Evolutionary conservation across 1,140 invertebrate species (phyloP).

Genomic region (Lepidurus couesii): DNA sequence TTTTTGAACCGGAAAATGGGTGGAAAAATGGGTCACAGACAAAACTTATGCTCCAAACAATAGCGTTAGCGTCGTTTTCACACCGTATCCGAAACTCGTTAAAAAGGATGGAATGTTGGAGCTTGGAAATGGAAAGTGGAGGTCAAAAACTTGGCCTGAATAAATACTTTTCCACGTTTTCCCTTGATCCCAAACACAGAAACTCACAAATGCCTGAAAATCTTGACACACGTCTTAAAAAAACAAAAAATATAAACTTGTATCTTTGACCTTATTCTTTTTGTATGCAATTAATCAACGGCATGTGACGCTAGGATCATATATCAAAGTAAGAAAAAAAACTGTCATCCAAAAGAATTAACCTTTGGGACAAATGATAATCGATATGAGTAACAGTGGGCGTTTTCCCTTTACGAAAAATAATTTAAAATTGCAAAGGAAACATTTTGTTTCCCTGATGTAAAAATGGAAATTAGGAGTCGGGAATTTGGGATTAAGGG

Average conservation of each 20-base stretch:
- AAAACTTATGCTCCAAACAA: background rate
- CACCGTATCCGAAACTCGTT: background rate
- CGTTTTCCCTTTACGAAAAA: background rate
- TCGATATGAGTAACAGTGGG: background rate
- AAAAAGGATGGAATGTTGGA: background rate
- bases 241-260: background rate
- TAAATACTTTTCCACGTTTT: background rate
- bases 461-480: too few species aligned
- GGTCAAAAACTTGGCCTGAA: background rate
- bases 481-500: too few species aligned
- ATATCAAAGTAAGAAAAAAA: background rate
- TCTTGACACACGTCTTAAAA: background rate
- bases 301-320: background rate
- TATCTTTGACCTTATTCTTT: conserved; percentile 7
- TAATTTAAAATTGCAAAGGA: background rate
- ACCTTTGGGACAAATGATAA: too few species aligned
- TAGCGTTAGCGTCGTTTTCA: background rate
- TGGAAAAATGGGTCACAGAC: conserved; percentile 11
- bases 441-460: background rate
- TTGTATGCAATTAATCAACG: background rate
- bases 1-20: conserved; percentile 16
- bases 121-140: background rate
- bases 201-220: background rate
- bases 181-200: background rate
- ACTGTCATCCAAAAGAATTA: too few species aligned